Evolutionary conservation across 2,888 invertebrate genomes (phyloP), one percentile per base, ranked within the genome.

Genomic region (Ectemnius continuus): DNA sequence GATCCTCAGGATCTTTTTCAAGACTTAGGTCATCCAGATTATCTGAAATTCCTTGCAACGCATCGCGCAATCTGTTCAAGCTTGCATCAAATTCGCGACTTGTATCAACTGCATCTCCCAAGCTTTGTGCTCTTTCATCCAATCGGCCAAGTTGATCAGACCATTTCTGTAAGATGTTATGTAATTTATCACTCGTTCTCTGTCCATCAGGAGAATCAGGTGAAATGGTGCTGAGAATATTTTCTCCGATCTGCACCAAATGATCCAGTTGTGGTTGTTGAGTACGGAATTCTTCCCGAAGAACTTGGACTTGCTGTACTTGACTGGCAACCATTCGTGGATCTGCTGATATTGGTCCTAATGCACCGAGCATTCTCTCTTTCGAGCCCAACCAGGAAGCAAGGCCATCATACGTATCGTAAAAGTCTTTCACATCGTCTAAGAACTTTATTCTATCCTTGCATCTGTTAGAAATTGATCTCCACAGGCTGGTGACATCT

Each of bases 261-360:
- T 97, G 96, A 74, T 96, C 94, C 75, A 98, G 92, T 84, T 97
- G 96, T 0, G 98, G 97, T 88, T 98, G 97, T 90, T 99, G 98
- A 0, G 96, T 95, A 73, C 97, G 94, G 93, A 98, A 96, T 92
- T 99, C 99, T 90, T 99, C 99, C 75, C 98, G 94, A 61, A 99
- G 93, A 0, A 99, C 98, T 93, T 98, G 96, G 2, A 96, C 96
- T 91, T 93, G 90, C 88, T 98, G 97, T 18, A 98, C 96, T 93
- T 99, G 99, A 48, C 97, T 97, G 88, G 97, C 96, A 2, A 98
- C 97, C 95, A 98, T 97, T 67, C 98, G 93, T 0, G 98, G 97
- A 91, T 99, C 99, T 0, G 98, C 97, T 0, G 98, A 98, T 86
- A 99, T 98, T 0, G 98, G 98, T 18, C 99, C 99, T 0, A 99